Percentiles rank a stretch among this genome's conserved stretches.
These are phyloP conservation scores for Cuniculus paca DNA, from an alignment of 2,797 vertebrate genomes.

Conservation along the genomic window DNA sequence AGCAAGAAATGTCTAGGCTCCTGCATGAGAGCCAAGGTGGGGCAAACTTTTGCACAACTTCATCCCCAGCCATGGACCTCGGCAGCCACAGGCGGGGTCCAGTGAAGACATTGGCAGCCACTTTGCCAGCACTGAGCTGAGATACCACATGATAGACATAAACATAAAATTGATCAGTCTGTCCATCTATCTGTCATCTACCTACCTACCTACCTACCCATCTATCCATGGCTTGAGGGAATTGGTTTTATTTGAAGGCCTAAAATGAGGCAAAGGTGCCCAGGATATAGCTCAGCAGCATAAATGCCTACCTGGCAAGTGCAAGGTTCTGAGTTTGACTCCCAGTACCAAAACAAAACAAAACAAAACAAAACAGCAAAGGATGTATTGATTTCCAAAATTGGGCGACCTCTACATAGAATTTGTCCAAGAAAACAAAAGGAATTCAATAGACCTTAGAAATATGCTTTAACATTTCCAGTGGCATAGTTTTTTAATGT, in stretches of 20 bases:
- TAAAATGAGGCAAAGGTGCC: not conserved
- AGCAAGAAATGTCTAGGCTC: not conserved
- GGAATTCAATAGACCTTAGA: not conserved
- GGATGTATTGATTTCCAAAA: not conserved
- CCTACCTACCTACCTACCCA: not conserved
- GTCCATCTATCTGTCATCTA: not conserved
- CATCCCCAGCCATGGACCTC: no score
- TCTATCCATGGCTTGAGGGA: not conserved
- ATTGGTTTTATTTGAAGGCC: not conserved
- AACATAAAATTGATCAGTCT: not conserved
- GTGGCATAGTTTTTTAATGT: slow-evolving; percentile 36
- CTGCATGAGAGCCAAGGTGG: not conserved
- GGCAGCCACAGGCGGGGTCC: not conserved
- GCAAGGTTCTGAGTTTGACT: no score
- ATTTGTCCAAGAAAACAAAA: slow-evolving; percentile 3
- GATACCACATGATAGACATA: not conserved
- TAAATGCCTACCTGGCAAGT: no score
- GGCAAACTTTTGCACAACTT: not conserved
- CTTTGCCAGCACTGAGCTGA: not conserved
- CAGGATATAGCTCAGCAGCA: no score
- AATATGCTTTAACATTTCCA: not conserved
- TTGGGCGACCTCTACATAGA: not conserved
- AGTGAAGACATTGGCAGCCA: not conserved
- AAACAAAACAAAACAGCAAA: not conserved
- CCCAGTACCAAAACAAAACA: no score